Evolutionary conservation across 2,888 invertebrate genomes (phyloP).

Genomic region (Idaea biselata): DNA sequence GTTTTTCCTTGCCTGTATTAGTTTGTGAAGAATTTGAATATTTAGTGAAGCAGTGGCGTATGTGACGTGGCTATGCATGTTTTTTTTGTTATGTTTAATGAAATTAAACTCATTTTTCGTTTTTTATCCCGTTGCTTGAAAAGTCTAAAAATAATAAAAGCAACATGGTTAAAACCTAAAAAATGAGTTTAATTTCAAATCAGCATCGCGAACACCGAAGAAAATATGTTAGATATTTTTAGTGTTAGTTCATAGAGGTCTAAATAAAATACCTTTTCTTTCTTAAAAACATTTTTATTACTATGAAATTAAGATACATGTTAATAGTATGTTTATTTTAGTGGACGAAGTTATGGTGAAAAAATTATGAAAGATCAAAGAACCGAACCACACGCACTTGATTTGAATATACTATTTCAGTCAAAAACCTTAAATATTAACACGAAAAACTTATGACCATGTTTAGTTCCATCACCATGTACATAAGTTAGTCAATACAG

Average conservation of each 20-base stretch:
- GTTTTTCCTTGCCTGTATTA: not conserved
- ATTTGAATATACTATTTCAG: not conserved
- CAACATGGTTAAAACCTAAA: no score
- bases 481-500: constrained; percentile 1
- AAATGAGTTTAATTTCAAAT: no score
- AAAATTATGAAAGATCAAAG: no score
- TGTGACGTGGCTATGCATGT: no score
- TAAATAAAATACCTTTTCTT: constrained; percentile 9
- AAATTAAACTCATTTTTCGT: no score
- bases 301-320: not conserved
- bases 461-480: constrained; percentile 11
- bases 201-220: no score
- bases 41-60: not conserved
- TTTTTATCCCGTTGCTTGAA: no score
- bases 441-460: not conserved
- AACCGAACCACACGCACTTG: not conserved
- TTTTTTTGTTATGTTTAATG: no score
- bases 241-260: not conserved
- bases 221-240: no score
- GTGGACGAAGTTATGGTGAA: constrained; percentile 6
- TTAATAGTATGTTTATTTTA: constrained; percentile 4
- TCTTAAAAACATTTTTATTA: not conserved
- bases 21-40: no score
- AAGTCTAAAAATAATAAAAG: no score
- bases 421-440: not conserved